phyloP scores from a whole-genome alignment of 2,797 vertebrate genomes.

The Lithobates pipiens region DNA sequence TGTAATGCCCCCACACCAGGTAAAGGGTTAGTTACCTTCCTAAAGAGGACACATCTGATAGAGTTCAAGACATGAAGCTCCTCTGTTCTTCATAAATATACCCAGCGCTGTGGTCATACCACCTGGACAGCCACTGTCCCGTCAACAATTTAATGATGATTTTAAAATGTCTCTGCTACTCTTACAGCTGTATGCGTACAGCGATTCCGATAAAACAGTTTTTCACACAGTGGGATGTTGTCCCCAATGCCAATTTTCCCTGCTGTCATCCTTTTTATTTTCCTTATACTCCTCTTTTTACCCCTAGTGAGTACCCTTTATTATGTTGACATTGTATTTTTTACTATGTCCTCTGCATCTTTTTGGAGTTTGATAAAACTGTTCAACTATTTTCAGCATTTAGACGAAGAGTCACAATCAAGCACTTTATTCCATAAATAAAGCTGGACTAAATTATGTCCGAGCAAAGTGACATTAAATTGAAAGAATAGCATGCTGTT shows the following conservation, averaged over 20 bases:
- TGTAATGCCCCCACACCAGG: slow-evolving; percentile 53
- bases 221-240: slow-evolving; percentile 73
- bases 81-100: slow-evolving; percentile 52
- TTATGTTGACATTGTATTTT: slow-evolving; percentile 74
- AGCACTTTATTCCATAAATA: not conserved
- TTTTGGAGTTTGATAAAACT: slow-evolving; percentile 46
- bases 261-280: slow-evolving; percentile 75
- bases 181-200: slow-evolving; percentile 70
- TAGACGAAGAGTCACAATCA: slow-evolving; percentile 16
- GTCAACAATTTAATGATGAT: slow-evolving; percentile 62
- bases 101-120: slow-evolving; percentile 52
- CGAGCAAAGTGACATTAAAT: not conserved
- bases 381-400: slow-evolving; percentile 44
- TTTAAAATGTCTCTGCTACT: slow-evolving; percentile 70
- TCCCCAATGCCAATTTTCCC: slow-evolving; percentile 72
- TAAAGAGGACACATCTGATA: slow-evolving; percentile 7
- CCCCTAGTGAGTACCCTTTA: slow-evolving; percentile 52
- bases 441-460: not conserved
- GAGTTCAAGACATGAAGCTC: slow-evolving; percentile 18
- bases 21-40: slow-evolving; percentile 57
- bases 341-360: slow-evolving; percentile 63
- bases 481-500: not conserved
- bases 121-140: slow-evolving; percentile 50
- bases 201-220: slow-evolving; percentile 70
- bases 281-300: slow-evolving; percentile 67